These are phyloP conservation scores for Sinella curviseta DNA, from an alignment of 1,140 invertebrate species.

Conservation along the genomic window DNA sequence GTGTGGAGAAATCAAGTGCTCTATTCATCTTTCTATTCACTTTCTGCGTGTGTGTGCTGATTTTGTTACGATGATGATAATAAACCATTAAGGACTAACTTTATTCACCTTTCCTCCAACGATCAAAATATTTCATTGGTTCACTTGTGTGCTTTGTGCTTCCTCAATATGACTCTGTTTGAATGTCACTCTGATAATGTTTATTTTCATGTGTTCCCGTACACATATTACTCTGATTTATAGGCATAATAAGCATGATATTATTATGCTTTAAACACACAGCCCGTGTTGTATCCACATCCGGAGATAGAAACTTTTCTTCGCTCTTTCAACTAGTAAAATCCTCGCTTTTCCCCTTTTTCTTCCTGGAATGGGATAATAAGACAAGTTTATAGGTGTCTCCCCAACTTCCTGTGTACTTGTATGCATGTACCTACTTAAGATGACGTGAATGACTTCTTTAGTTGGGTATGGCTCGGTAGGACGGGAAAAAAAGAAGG, in stretches of 20 bases:
- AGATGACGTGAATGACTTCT: too few species aligned
- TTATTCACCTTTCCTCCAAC: not conserved
- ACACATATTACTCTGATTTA: not conserved
- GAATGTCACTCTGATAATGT: not conserved
- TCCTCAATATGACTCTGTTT: not conserved
- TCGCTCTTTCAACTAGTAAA: too few species aligned
- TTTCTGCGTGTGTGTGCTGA: not conserved
- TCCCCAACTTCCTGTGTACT: too few species aligned
- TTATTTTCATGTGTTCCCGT: not conserved
- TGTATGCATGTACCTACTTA: too few species aligned
- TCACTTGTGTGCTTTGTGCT: not conserved
- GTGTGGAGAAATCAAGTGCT: not conserved
- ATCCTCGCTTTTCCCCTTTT: too few species aligned
- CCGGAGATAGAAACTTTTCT: too few species aligned
- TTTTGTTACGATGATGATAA: not conserved
- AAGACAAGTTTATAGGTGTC: too few species aligned
- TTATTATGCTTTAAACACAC: not conserved
- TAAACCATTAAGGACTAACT: not conserved
- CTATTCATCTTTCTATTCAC: not conserved
- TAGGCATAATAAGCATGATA: not conserved
- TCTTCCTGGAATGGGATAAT: too few species aligned
- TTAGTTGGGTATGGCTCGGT: too few species aligned
- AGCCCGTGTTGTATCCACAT: too few species aligned
- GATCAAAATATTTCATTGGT: not conserved
- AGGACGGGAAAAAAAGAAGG: too few species aligned